Percentiles rank a stretch among this genome's conserved stretches.
phyloP scores from a whole-genome alignment of 2,797 vertebrate species.

The Capromys pilorides region DNA sequence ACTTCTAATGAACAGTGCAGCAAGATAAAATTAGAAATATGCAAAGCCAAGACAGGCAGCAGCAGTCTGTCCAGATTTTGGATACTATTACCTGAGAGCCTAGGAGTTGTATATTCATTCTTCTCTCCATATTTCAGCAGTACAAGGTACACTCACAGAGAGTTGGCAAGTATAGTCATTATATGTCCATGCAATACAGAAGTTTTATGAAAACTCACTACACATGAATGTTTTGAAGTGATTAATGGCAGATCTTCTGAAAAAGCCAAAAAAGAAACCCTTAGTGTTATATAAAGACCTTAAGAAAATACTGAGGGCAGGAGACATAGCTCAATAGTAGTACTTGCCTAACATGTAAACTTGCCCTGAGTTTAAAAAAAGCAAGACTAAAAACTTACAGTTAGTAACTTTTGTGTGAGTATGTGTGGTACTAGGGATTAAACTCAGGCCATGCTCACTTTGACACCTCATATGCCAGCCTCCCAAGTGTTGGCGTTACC shows the following conservation, averaged over 20 bases:
- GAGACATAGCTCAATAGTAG: background rate
- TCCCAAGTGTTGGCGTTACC: too few species aligned
- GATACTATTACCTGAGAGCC: background rate
- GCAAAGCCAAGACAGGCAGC: background rate
- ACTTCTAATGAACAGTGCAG: background rate
- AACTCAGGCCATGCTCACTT: too few species aligned
- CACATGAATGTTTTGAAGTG: background rate
- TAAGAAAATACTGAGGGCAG: background rate
- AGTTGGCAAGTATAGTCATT: background rate
- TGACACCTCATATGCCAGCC: too few species aligned
- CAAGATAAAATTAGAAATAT: background rate
- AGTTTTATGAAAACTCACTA: background rate
- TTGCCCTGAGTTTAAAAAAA: background rate
- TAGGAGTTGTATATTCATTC: background rate
- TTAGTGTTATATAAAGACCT: background rate
- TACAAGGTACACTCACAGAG: background rate
- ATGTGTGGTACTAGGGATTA: too few species aligned
- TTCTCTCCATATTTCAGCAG: background rate
- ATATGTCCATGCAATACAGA: background rate
- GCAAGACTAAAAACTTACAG: background rate
- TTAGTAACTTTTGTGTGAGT: too few species aligned
- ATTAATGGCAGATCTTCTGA: background rate
- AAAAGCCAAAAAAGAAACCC: background rate
- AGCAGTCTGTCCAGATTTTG: background rate
- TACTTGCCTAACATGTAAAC: too few species aligned